Conservation (phyloP, 2,888 invertebrate genomes). For the Aspidiotus rigidus region DNA sequence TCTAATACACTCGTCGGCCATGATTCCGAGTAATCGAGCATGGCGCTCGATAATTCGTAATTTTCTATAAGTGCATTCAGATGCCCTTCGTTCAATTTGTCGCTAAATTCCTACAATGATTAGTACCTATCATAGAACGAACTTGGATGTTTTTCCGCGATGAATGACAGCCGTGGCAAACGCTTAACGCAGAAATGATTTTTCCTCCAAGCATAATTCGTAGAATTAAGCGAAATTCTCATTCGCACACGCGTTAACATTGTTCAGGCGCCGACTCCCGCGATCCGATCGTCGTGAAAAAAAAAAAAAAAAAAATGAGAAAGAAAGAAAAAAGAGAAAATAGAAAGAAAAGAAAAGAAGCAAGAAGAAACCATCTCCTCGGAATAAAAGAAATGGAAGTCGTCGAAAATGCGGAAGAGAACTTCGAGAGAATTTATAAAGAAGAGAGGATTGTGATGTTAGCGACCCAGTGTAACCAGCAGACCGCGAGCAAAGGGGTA, state of each 20-base stretch:
- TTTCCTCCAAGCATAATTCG: not conserved
- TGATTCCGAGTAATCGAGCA: too few species aligned
- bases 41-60: too few species aligned
- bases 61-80: too few species aligned
- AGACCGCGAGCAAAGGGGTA: conserved; percentile 31
- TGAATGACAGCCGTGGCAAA: conserved; percentile 2
- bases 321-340: conserved; percentile 6
- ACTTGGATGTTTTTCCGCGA: conserved; percentile 2
- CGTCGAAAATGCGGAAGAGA: conserved; percentile 32
- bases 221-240: conserved; percentile 2
- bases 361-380: conserved; percentile 11
- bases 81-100: not conserved
- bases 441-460: conserved; percentile 26
- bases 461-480: conserved; percentile 33
- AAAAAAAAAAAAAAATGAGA: not conserved
- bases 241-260: not conserved
- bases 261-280: not conserved
- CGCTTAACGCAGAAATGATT: not conserved
- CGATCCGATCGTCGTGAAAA: conserved; percentile 1
- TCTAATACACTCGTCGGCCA: too few species aligned
- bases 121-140: not conserved
- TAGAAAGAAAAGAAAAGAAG: conserved; percentile 1
- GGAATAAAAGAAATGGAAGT: conserved; percentile 18
- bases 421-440: conserved; percentile 20
- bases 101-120: not conserved